Percentiles rank a stretch among this genome's conserved stretches.
Conservation (phyloP, 2,888 invertebrate species). For the Temnothorax rugatulus region DNA sequence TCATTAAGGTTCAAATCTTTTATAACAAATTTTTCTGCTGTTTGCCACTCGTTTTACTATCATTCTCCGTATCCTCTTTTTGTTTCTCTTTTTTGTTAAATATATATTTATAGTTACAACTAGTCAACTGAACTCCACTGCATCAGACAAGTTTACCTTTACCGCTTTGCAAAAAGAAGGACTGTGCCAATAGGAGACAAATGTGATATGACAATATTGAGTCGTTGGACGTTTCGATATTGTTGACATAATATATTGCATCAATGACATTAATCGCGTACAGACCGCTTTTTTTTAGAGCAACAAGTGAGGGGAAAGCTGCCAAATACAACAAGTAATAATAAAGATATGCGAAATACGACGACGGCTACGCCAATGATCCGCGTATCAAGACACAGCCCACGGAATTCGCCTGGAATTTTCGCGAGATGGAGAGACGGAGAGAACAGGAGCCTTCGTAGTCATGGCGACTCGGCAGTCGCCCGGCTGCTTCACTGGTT, state of each 20-base stretch:
- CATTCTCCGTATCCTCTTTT: background rate
- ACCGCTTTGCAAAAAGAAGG: background rate
- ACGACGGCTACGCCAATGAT: slow-evolving; percentile 21
- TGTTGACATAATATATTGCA: background rate
- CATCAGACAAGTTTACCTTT: slow-evolving; percentile 22
- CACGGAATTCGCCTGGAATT: slow-evolving; percentile 72
- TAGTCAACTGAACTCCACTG: slow-evolving; percentile 13
- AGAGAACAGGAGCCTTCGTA: slow-evolving; percentile 80
- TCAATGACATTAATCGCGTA: background rate
- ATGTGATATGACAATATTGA: background rate
- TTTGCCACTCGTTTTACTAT: background rate
- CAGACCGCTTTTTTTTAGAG: background rate
- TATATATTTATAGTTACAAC: slow-evolving; percentile 11
- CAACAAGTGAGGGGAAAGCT: slow-evolving; percentile 29
- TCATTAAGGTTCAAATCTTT: background rate
- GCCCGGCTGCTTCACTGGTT: slow-evolving; percentile 78
- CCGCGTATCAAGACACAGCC: background rate
- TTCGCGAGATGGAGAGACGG: slow-evolving; percentile 63
- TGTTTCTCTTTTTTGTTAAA: background rate
- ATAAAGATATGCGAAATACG: slow-evolving; percentile 43
- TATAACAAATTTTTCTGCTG: slow-evolving; percentile 1
- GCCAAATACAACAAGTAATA: background rate
- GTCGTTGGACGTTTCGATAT: background rate
- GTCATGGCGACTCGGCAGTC: slow-evolving; percentile 84
- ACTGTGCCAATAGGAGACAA: background rate